Evolutionary conservation across 2,888 invertebrate species (phyloP), one percentile per base, ranked within the genome.

Genomic region (Axea sp.): DNA sequence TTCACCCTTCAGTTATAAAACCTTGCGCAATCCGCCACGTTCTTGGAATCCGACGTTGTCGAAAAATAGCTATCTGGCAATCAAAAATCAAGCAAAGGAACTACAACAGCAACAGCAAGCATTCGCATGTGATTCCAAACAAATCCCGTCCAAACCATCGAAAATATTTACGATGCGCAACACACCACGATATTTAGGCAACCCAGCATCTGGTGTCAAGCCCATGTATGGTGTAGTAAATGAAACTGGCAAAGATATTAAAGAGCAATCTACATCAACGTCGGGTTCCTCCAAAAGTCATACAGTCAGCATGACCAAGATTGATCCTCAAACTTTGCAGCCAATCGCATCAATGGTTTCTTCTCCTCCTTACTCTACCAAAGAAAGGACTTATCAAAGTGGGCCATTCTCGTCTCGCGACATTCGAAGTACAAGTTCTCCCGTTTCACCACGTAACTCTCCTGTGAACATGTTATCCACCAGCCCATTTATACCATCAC

Each of bases 31-130:
- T 77, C 90, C 91, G 0, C 91, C 91, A 0, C 91, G 90, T 80
- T 89, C 89, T 8, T 91, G 91, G 91, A 91, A 91, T 82, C 91
- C 91, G 1, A 90, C 90, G 33, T 86, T 91, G 26, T 89, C 90
- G 1, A 88, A 90, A 69, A 89, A 89, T 47, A 88, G 89, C 77
- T 83, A 84, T 22, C 80, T 86, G 0, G 86, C 86, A 0, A 79
- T 81, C 7, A 87, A 86, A 26, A 87, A 87, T 78, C 87, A 87
- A 17, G 81, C 81, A 1, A 86, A 85, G 31, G 84, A 86, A 37
- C 39, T 82, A 17, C 81, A 81, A 55, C 82, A 81, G 26, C 55
- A 43, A 8, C 43, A 78, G 9, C 77, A 78, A 49, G 68, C 57
- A 4, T 64, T 65, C 1, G 22, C 76, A 1, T 75, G 76, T n/a